These are phyloP conservation scores for Eupithecia pulchellata DNA, from an alignment of 2,888 invertebrate genomes.

Conservation along the genomic window DNA sequence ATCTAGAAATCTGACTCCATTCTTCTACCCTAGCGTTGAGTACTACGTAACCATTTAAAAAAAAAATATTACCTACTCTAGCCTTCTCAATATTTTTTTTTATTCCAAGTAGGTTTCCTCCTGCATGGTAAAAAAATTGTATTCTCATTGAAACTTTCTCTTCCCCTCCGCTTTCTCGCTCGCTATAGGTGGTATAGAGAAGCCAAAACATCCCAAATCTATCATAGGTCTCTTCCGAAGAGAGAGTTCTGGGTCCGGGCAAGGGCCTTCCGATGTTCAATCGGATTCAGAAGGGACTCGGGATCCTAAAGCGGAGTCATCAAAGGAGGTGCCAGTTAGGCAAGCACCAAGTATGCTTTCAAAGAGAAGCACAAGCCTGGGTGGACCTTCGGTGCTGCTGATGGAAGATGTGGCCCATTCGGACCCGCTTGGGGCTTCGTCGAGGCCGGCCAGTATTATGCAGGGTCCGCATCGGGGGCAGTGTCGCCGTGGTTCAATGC, in stretches of 20 bases:
- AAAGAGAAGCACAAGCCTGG: conserved; percentile 78
- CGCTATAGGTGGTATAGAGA: conserved; percentile 91
- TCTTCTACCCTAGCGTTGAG: not conserved
- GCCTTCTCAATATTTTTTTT: not conserved
- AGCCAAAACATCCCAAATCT: conserved; percentile 93
- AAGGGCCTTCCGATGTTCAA: conserved; percentile 82
- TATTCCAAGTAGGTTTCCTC: conserved; percentile 11
- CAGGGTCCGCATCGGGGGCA: conserved; percentile 87
- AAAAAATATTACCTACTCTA: not conserved
- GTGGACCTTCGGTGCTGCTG: conserved; percentile 83
- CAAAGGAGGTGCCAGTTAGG: conserved; percentile 67
- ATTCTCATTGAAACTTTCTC: conserved; percentile 66
- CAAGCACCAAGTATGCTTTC: conserved; percentile 71
- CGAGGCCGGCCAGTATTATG: conserved; percentile 85
- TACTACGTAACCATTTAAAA: not conserved
- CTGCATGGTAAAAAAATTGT: conserved; percentile 40
- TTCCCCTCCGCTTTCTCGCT: conserved; percentile 59
- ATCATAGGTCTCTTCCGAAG: conserved; percentile 95
- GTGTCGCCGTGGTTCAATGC: conserved; percentile 91
- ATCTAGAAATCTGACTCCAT: not conserved
- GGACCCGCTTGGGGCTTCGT: conserved; percentile 87
- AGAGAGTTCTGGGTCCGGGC: conserved; percentile 91
- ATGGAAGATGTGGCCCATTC: conserved; percentile 87
- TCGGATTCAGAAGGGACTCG: conserved; percentile 85
- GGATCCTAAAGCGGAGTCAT: conserved; percentile 70